These are phyloP conservation scores for Morelia viridis DNA, from an alignment of 2,797 vertebrate species.

Conservation along the genomic window DNA sequence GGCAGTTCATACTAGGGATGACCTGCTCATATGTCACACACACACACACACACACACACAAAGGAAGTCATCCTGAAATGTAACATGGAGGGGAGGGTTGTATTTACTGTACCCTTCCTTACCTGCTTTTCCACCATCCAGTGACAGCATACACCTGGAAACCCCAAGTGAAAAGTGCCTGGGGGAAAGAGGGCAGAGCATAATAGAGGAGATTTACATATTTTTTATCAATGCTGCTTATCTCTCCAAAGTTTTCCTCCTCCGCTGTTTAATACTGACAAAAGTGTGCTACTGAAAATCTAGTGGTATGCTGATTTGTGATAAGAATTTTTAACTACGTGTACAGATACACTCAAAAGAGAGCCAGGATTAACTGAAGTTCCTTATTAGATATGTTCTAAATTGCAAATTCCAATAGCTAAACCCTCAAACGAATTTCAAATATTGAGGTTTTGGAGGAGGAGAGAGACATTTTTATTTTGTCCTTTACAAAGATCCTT, in stretches of 20 bases:
- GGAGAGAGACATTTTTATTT: background rate
- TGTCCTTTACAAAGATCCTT: background rate
- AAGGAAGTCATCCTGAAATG: background rate
- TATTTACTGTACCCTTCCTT: background rate
- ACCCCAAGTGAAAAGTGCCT: background rate
- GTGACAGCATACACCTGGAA: background rate
- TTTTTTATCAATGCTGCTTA: background rate
- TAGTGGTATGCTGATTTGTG: background rate
- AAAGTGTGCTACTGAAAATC: background rate
- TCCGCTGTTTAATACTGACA: background rate
- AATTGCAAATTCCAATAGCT: background rate
- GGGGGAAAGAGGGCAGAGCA: background rate
- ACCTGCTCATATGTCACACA: background rate
- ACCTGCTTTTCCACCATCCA: background rate
- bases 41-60: background rate
- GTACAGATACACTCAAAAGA: background rate
- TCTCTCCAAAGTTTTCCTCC: background rate
- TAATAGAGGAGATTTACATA: too few relatives aligned
- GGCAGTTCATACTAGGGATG: background rate
- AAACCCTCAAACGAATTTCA: background rate
- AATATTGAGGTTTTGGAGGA: background rate
- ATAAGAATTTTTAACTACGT: background rate
- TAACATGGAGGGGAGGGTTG: background rate
- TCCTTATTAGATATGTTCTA: background rate
- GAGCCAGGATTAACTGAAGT: background rate